Evolutionary conservation across 2,113 vertebrate genomes (phyloP), one percentile per base, ranked within the genome.

Genomic region (Megalops atlanticus): DNA sequence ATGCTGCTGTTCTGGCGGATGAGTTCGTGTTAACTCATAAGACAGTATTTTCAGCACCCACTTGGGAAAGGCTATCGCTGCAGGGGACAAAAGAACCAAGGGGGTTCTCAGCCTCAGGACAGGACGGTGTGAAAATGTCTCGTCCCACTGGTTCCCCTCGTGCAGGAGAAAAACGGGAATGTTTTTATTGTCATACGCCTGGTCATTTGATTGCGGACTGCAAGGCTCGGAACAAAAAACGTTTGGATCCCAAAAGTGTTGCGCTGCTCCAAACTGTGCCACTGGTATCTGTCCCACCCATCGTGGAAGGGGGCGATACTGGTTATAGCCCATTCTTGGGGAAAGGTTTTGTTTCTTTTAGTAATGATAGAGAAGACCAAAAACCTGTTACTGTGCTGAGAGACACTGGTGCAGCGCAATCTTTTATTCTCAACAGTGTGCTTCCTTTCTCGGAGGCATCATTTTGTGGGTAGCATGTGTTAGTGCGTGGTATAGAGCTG

Each of bases 331-430:
- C n/a, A n/a, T n/a, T n/a, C n/a, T n/a, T n/a, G n/a, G n/a, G n/a
- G n/a, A n/a, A n/a, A n/a, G n/a, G n/a, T n/a, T n/a, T n/a, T n/a
- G n/a, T n/a, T n/a, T n/a, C n/a, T n/a, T n/a, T n/a, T n/a, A n/a
- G n/a, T n/a, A n/a, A n/a, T n/a, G n/a, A n/a, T n/a, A n/a, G n/a
- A n/a, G n/a, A n/a, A n/a, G n/a, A n/a, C n/a, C n/a, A n/a, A n/a
- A n/a, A n/a, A n/a, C n/a, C n/a, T n/a, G n/a, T n/a, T n/a, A n/a
- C n/a, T n/a, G n/a, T n/a, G n/a, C n/a, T n/a, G n/a, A n/a, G n/a
- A n/a, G n/a, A n/a, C n/a, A n/a, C n/a, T n/a, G 73, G 73, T 36
- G 73, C 73, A 39, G 36, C 73, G 15, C 73, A 75, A 40, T 75
- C 73, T 39, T 75, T 75, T 39, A 40, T 75, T 39, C 18, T 75